Percentiles rank a stretch among this genome's conserved stretches.
Conservation (phyloP, 2,113 vertebrate genomes). For the Bubo bubo region DNA sequence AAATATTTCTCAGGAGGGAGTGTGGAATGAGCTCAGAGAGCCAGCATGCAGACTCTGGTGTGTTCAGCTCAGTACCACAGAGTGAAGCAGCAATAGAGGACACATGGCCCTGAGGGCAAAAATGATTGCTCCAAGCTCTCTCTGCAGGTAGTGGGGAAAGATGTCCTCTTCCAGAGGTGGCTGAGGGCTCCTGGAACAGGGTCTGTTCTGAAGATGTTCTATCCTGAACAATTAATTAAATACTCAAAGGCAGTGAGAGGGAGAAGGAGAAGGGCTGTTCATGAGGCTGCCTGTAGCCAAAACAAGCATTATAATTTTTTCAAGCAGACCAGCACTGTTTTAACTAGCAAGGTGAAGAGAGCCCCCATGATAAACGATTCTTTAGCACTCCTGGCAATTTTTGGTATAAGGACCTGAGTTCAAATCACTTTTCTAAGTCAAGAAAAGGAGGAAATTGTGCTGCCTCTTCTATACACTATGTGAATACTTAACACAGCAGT, state of each 20-base stretch:
- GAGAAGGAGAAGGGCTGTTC: not conserved
- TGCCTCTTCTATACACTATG: not conserved
- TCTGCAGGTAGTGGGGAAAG: not conserved
- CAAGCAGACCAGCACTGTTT: not conserved
- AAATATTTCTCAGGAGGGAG: not conserved
- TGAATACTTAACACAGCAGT: not conserved
- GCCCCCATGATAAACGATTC: not conserved
- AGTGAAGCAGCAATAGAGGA: rapidly evolving
- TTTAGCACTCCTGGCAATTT: not conserved
- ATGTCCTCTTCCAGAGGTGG: not conserved
- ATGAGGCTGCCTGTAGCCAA: not conserved
- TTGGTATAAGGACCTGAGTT: not conserved
- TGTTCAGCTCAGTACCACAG: not conserved
- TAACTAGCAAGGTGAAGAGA: not conserved
- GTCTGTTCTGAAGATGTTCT: not conserved
- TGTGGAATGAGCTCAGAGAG: not conserved
- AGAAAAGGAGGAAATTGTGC: not conserved
- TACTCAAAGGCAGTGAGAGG: not conserved
- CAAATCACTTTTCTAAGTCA: not conserved
- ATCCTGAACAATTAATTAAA: not conserved
- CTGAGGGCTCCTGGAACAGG: not conserved
- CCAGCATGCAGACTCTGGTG: not conserved
- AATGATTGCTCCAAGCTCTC: rapidly evolving
- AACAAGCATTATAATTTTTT: not conserved
- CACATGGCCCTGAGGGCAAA: not conserved